Percentiles rank a stretch among this genome's conserved stretches.
phyloP scores from a whole-genome alignment of 1,140 invertebrate genomes.

The Nephila pilipes region DNA sequence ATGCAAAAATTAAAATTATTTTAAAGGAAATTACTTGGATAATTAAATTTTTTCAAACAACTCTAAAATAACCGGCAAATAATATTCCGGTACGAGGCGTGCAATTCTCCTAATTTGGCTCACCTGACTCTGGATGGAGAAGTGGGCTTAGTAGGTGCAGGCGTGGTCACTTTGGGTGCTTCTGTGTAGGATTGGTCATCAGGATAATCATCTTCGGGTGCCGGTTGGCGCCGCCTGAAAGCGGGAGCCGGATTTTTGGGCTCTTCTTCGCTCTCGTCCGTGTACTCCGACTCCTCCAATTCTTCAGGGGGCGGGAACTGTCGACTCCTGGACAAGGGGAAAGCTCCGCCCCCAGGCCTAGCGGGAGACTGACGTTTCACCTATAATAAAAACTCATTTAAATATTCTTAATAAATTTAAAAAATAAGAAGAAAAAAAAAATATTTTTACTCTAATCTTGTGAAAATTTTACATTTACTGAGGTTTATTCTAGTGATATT shows the following conservation, averaged over 20 bases:
- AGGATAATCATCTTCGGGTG: conserved; percentile 44
- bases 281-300: conserved; percentile 57
- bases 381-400: not conserved
- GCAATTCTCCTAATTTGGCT: too few relatives aligned
- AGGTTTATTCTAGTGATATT: too few relatives aligned
- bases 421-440: too few relatives aligned
- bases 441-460: too few relatives aligned
- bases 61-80: too few relatives aligned
- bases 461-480: too few relatives aligned
- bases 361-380: conserved; percentile 57
- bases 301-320: conserved; percentile 73
- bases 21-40: too few relatives aligned
- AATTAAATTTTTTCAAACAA: too few relatives aligned
- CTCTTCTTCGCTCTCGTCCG: conserved; percentile 20
- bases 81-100: too few relatives aligned
- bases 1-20: too few relatives aligned
- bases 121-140: not conserved
- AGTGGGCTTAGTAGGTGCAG: conserved; percentile 37
- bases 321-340: conserved; percentile 65
- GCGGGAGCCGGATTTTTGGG: not conserved
- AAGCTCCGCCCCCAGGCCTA: not conserved
- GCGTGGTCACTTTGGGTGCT: conserved; percentile 64
- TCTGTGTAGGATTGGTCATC: conserved; percentile 61
- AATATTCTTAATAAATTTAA: too few relatives aligned
- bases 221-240: conserved; percentile 57